Evolutionary conservation across 2,113 vertebrate species (phyloP).

Genomic region (Tricholaema leucomelas): DNA sequence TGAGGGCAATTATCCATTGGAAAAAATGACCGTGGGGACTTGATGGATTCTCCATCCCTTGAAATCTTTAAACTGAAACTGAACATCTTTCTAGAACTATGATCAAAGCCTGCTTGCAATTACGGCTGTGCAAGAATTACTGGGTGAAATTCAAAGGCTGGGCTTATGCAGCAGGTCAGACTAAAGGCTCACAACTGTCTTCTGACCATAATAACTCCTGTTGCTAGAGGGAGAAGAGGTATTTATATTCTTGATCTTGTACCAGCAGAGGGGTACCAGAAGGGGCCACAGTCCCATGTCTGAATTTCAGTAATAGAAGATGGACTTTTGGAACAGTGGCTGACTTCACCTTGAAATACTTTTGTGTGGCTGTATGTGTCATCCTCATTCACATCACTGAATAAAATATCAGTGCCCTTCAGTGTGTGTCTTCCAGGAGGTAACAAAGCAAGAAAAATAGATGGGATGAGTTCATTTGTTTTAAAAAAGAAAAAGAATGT

Average conservation of each 20-base stretch:
- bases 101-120: not conserved
- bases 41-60: slow-evolving; percentile 23
- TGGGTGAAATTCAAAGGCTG: not conserved
- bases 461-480: not conserved
- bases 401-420: not conserved
- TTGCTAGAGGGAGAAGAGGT: not conserved
- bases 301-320: slow-evolving; percentile 3
- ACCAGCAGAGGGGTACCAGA: not conserved
- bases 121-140: not conserved
- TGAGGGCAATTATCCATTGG: not conserved
- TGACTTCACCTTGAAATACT: not conserved
- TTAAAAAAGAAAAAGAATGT: not conserved
- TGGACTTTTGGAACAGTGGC: not conserved
- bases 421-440: not conserved
- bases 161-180: not conserved
- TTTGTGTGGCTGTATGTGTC: not conserved
- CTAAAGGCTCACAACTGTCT: not conserved
- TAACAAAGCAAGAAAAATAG: not conserved
- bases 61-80: slow-evolving; percentile 19
- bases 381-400: not conserved
- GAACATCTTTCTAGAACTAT: not conserved
- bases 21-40: not conserved
- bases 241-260: not conserved
- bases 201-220: not conserved
- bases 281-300: not conserved